Evolutionary conservation across 2,888 invertebrate species (phyloP).

Genomic region (Acanthacorydalis orientalis): DNA sequence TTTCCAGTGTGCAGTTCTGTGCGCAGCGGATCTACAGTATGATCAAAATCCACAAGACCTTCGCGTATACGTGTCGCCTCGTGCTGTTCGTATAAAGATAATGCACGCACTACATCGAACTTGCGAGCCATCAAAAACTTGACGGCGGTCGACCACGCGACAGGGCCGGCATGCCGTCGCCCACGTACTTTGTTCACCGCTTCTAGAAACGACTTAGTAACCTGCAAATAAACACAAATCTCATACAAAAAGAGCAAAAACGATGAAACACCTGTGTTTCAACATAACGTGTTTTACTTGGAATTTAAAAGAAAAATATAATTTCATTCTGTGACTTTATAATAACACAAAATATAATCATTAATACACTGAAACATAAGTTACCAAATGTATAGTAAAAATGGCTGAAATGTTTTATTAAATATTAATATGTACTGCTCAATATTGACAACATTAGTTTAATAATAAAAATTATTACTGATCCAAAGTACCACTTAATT

Average conservation of each 20-base stretch:
- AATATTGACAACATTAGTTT: no score
- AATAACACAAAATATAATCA: no score
- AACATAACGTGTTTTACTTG: background rate
- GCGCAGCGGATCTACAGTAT: slow-evolving; percentile 64
- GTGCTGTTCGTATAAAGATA: slow-evolving; percentile 84
- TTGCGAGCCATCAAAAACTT: slow-evolving; percentile 87
- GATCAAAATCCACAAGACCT: slow-evolving; percentile 70
- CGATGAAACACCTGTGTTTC: background rate
- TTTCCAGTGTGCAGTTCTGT: slow-evolving; percentile 84
- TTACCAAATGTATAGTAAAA: no score
- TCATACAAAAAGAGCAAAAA: background rate
- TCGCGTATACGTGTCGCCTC: slow-evolving; percentile 77
- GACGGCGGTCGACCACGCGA: slow-evolving; percentile 77
- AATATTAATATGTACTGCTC: no score
- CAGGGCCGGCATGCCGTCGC: slow-evolving; percentile 34
- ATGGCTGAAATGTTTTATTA: no score
- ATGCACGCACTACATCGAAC: slow-evolving; percentile 80
- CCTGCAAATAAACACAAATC: slow-evolving; percentile 34
- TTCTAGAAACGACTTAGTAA: slow-evolving; percentile 66
- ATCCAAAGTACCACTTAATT: no score
- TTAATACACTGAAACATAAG: no score
- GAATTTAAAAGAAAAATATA: no score
- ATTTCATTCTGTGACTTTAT: no score
- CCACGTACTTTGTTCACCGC: slow-evolving; percentile 46
- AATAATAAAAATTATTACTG: no score